phyloP scores from a whole-genome alignment of 2,797 vertebrate genomes.

The Naso thynnoides region DNA sequence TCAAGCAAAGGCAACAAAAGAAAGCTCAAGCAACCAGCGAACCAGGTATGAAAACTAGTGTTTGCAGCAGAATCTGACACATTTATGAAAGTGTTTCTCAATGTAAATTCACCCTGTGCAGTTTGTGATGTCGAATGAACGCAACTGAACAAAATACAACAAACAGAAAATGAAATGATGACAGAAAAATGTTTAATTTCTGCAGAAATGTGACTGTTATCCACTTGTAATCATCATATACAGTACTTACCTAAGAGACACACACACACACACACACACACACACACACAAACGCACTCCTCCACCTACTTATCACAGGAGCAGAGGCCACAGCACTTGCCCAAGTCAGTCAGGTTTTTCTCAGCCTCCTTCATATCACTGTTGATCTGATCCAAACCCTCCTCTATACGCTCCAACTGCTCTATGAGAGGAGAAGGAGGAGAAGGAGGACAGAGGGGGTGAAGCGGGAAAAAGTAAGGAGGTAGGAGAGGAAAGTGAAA shows the following conservation, averaged over 20 bases:
- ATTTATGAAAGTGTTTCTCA: background rate
- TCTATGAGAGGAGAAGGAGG: constrained; percentile 77
- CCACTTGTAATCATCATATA: background rate
- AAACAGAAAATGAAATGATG: too few relatives aligned
- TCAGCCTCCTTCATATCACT: constrained; percentile 96
- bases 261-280: constrained; percentile 9
- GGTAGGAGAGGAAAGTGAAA: too few relatives aligned
- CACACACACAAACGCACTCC: constrained; percentile 30
- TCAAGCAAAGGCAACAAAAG: constrained; percentile 31
- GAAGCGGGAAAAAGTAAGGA: background rate
- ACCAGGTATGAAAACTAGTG: background rate
- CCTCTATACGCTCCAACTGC: constrained; percentile 91
- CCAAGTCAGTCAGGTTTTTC: constrained; percentile 95
- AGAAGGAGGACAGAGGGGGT: background rate
- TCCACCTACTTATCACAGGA: constrained; percentile 91
- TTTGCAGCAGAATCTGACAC: background rate
- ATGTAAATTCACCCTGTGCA: too few relatives aligned
- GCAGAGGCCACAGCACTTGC: constrained; percentile 95
- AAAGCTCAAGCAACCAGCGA: background rate
- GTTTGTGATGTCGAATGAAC: background rate
- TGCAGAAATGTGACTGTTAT: background rate
- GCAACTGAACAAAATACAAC: background rate
- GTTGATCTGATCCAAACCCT: constrained; percentile 97
- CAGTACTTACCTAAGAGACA: constrained; percentile 16
- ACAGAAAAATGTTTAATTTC: too few relatives aligned